Evolutionary conservation across 2,888 invertebrate genomes (phyloP).

Genomic region (Phlogophora meticulosa): DNA sequence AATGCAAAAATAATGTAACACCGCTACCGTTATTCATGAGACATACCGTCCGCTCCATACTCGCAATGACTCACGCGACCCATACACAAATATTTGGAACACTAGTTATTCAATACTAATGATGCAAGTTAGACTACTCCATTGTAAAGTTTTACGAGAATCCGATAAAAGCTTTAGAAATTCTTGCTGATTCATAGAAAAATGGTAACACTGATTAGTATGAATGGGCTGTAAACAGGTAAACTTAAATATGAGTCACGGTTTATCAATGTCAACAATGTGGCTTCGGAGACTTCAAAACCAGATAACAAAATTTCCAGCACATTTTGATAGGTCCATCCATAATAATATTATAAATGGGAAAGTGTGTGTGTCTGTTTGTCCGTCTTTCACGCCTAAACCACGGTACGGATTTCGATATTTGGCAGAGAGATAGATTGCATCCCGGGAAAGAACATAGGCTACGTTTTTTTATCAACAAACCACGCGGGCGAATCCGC

Average conservation of each 20-base stretch:
- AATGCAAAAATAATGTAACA: conserved; percentile 18
- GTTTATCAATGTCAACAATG: neutral
- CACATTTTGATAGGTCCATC: no score
- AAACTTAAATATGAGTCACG: neutral
- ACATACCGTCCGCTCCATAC: neutral
- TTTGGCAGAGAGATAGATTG: no score
- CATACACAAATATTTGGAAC: conserved; percentile 30
- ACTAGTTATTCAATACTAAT: neutral
- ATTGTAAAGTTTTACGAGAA: conserved; percentile 14
- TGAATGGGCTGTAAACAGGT: neutral
- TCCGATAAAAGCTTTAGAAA: conserved; percentile 14
- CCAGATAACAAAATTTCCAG: no score
- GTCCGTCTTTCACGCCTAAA: no score
- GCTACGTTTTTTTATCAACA: no score
- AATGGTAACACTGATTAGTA: neutral
- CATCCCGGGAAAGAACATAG: no score
- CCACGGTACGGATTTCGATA: no score
- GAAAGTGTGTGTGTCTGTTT: no score
- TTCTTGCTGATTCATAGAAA: conserved; percentile 16
- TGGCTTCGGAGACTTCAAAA: no score
- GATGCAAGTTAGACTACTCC: conserved; percentile 25
- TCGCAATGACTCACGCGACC: conserved; percentile 4
- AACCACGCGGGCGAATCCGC: no score
- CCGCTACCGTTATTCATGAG: conserved; percentile 26
- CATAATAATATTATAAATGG: no score